A percentile compares a stretch with the other conserved stretches of the same genome.
Evolutionary conservation across 2,888 invertebrate species (phyloP).

Genomic region (Microplitis manilae): DNA sequence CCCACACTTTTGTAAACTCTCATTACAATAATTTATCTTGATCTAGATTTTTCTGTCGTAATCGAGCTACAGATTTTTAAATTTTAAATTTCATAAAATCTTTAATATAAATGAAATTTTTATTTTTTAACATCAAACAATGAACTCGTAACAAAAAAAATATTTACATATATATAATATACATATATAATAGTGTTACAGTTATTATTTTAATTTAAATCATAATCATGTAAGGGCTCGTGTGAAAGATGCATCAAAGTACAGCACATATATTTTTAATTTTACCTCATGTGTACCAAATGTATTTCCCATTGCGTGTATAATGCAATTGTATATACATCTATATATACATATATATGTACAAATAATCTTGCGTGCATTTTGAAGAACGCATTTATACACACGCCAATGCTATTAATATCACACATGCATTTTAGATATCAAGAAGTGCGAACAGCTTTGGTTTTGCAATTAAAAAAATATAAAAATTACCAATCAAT

Average conservation of each 20-base stretch:
- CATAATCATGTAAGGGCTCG: background rate
- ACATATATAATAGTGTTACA: background rate
- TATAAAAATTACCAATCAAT: background rate
- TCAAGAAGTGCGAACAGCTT: constrained; percentile 39
- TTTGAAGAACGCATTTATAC: constrained; percentile 42
- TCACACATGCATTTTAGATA: constrained; percentile 27
- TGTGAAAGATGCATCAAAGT: constrained; percentile 1
- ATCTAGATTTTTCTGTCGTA: too few relatives aligned
- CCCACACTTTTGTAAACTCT: too few relatives aligned
- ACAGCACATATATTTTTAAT: background rate
- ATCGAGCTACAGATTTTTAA: too few relatives aligned
- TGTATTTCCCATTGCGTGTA: constrained; percentile 39
- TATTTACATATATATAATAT: background rate
- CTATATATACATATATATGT: constrained; percentile 20
- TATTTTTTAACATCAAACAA: background rate
- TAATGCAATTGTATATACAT: constrained; percentile 22
- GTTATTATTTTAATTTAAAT: background rate
- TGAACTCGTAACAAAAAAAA: background rate
- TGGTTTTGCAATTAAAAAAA: background rate
- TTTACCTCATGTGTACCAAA: constrained; percentile 7
- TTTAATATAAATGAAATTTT: too few relatives aligned
- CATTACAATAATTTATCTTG: too few relatives aligned
- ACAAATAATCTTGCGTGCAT: constrained; percentile 33
- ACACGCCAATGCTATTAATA: constrained; percentile 40
- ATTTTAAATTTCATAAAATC: too few relatives aligned